Base-by-base conservation (phyloP, 2,113 vertebrate species). In the Phocoena phocoena region DNA sequence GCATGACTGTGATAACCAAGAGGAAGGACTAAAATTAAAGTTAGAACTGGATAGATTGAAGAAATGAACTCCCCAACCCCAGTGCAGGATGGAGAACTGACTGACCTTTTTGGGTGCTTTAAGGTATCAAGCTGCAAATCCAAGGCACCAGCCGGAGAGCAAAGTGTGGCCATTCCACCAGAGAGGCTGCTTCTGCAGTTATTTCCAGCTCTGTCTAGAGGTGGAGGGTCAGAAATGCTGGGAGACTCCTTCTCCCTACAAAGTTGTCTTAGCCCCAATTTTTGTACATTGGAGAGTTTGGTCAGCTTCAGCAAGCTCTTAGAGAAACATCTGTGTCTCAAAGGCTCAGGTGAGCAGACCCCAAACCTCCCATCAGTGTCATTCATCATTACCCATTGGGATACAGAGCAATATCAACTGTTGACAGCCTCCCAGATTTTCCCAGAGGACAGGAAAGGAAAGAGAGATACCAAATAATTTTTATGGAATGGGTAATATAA, bases 1-100 rank as follows among this genome's bases (percentile, higher is more conserved):
- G n/a, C 79, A 97, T 20, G 74, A 76, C 41, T 58, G 26, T 73
- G 85, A 79, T 20, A 93, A 96, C n/a, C n/a, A 47, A 91, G 58
- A 93, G 62, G 58, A 73, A 89, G 70, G 95, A 93, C 36, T 73
- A 76, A 80, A 95, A 68, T 89, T 88, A 68, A 85, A 90, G 50
- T 95, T 55, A 76, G 25, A 88, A 28, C 20, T 80, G 38, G 31
- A 89, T 55, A 60, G 38, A 74, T 44, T 53, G 74, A 77, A 89
- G 62, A 31, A 74, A 55, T 90, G 36, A 90, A 33, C n/a, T 60
- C 96, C 31, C 13, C 71, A 85, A 71, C 76, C 81, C 85, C 38
- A 93, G 44, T n/a, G 17, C 23, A 71, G 8, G 28, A 74, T 84
- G 9, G n/a, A 47, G 53, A 53, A 67, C 79, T 44, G 10, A 60